Evolutionary conservation across 2,888 invertebrate genomes (phyloP).

Genomic region (Xanthorhoe spadicearia): DNA sequence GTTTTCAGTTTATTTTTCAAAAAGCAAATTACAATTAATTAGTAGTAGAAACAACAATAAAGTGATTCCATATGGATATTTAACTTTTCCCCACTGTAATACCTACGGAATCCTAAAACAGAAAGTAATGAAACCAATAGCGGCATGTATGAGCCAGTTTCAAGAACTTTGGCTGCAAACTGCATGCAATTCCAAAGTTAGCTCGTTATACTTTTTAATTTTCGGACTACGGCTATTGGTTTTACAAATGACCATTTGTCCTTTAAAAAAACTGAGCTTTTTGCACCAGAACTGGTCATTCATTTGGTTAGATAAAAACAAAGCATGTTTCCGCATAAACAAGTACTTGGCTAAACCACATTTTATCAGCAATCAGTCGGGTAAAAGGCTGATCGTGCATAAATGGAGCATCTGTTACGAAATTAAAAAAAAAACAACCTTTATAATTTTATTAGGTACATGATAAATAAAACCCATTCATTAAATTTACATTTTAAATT

Average conservation of each 20-base stretch:
- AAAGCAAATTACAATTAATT: no score
- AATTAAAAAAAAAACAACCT: no score
- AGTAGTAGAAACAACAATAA: not conserved
- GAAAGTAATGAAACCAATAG: constrained; percentile 10
- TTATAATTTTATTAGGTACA: no score
- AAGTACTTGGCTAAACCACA: not conserved
- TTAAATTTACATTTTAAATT: not conserved
- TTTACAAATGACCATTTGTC: constrained; percentile 4
- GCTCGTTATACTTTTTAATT: constrained; percentile 18
- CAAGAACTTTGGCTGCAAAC: constrained; percentile 23
- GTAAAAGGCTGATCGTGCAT: not conserved
- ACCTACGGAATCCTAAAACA: not conserved
- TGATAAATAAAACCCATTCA: no score
- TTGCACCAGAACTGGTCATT: not conserved
- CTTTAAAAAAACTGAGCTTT: not conserved
- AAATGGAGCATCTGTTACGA: not conserved
- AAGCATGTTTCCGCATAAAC: not conserved
- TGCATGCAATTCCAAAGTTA: constrained; percentile 25
- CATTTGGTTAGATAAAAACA: not conserved
- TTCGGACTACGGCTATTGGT: not conserved
- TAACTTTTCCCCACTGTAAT: not conserved
- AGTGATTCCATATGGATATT: not conserved
- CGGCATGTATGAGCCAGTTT: constrained; percentile 17
- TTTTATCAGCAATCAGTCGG: not conserved
- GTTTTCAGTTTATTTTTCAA: no score